phyloP scores from a whole-genome alignment of 2,888 invertebrate genomes.

The Drosophila cognata region DNA sequence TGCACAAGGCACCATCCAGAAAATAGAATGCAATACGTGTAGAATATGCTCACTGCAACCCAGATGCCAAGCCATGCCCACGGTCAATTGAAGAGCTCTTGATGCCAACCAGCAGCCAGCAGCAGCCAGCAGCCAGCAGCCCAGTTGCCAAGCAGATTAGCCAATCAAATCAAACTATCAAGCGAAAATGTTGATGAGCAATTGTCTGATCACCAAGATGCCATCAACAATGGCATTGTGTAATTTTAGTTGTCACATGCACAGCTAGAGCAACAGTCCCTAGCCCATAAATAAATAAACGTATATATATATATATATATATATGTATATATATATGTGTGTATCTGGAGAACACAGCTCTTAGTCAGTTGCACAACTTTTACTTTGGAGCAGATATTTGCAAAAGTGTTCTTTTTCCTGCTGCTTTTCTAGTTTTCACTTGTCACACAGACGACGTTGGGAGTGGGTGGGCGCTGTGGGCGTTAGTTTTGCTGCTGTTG shows the following conservation, averaged over 20 bases:
- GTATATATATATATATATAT: not conserved
- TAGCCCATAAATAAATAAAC: not conserved
- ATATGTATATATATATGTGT: not conserved
- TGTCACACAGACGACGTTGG: conserved; percentile 52
- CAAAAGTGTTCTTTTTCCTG: conserved; percentile 25
- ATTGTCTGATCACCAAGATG: conserved; percentile 25
- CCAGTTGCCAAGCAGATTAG: conserved; percentile 8
- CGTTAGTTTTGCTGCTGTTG: conserved; percentile 20
- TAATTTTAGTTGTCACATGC: conserved; percentile 20
- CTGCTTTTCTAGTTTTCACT: conserved; percentile 64
- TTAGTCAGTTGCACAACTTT: conserved; percentile 65
- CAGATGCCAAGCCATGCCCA: conserved; percentile 56
- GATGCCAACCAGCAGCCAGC: conserved; percentile 13
- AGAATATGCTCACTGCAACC: conserved; percentile 3
- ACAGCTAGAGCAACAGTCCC: not conserved
- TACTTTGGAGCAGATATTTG: conserved; percentile 57
- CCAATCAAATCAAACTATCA: conserved; percentile 21
- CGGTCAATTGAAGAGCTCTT: conserved; percentile 49
- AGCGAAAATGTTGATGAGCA: conserved; percentile 27
- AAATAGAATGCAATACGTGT: conserved; percentile 27
- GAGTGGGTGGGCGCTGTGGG: not conserved
- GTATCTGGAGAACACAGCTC: not conserved
- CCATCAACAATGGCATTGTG: conserved; percentile 16
- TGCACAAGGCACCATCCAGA: conserved; percentile 11
- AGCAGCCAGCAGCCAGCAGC: not conserved